These are phyloP conservation scores for Acipenser oxyrinchus DNA, from an alignment of 2,797 vertebrate species.

Conservation along the genomic window DNA sequence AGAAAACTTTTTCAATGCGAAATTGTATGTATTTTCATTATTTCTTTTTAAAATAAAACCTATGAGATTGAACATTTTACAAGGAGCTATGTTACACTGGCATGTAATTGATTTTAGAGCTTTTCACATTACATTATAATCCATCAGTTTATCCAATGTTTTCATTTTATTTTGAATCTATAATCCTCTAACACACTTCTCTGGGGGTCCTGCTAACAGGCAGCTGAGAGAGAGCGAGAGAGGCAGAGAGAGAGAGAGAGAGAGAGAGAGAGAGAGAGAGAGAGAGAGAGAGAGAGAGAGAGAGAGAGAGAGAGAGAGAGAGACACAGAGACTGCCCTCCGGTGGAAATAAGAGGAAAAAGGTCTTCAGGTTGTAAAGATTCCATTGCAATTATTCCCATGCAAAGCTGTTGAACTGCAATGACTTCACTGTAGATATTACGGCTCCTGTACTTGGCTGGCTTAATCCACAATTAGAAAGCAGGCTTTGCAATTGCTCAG, in stretches of 20 bases:
- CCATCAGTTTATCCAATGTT: neutral
- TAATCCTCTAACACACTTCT: too few relatives aligned
- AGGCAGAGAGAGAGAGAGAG: slow-evolving; percentile 3
- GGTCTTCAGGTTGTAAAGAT: neutral
- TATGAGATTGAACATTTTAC: too few relatives aligned
- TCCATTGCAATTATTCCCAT: neutral
- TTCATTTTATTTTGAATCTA: too few relatives aligned
- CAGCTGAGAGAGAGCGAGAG: neutral
- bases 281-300: slow-evolving; percentile 18
- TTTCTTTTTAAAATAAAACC: too few relatives aligned
- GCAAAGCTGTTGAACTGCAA: neutral
- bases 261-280: slow-evolving; percentile 12
- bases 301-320: slow-evolving; percentile 26
- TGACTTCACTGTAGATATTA: too few relatives aligned
- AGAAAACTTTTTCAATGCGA: too few relatives aligned
- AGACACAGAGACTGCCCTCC: slow-evolving; percentile 23
- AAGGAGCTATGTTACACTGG: too few relatives aligned
- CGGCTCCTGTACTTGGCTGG: too few relatives aligned
- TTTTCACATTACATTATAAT: slow-evolving; percentile 3
- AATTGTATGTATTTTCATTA: too few relatives aligned
- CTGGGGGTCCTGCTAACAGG: too few relatives aligned
- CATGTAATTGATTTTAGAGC: slow-evolving; percentile 8
- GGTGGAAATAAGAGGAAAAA: neutral
- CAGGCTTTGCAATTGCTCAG: too few relatives aligned
- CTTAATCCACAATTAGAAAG: too few relatives aligned